These are phyloP conservation scores for Agriopis marginaria DNA, from an alignment of 2,888 invertebrate species.

Conservation along the genomic window DNA sequence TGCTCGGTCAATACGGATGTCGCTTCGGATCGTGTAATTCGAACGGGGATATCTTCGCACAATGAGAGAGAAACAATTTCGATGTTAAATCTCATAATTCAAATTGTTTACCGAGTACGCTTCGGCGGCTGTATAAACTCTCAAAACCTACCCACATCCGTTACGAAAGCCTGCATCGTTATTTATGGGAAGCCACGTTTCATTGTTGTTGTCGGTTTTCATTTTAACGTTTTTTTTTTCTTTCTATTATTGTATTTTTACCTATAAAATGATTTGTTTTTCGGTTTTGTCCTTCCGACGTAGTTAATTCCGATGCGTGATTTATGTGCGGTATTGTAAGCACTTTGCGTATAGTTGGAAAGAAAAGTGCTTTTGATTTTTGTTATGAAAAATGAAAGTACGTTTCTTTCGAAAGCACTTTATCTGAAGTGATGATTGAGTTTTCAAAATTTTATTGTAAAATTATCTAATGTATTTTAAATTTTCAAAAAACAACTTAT, in stretches of 20 bases:
- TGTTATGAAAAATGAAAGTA: neutral
- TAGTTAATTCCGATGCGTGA: conserved; percentile 69
- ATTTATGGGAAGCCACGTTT: conserved; percentile 83
- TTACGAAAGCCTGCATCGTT: conserved; percentile 81
- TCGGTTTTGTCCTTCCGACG: conserved; percentile 66
- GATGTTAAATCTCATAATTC: conserved; percentile 81
- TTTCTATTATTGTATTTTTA: conserved; percentile 72
- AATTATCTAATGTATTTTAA: no score
- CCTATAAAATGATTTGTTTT: conserved; percentile 77
- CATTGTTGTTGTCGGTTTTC: conserved; percentile 82
- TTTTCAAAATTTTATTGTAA: no score
- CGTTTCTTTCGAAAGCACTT: no score
- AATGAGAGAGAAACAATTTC: conserved; percentile 76
- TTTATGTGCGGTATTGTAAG: conserved; percentile 52
- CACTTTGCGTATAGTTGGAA: conserved; percentile 22
- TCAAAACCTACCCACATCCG: conserved; percentile 83
- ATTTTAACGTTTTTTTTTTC: conserved; percentile 79
- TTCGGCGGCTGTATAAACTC: conserved; percentile 78
- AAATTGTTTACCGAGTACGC: conserved; percentile 78
- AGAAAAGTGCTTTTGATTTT: conserved; percentile 16
- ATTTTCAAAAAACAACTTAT: no score
- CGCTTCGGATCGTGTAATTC: conserved; percentile 60
- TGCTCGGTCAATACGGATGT: conserved; percentile 76
- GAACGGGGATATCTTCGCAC: conserved; percentile 69
- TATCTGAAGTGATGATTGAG: no score